Evolutionary conservation across 1,140 invertebrate species (phyloP).

Genomic region (Drosophila yakuba): DNA sequence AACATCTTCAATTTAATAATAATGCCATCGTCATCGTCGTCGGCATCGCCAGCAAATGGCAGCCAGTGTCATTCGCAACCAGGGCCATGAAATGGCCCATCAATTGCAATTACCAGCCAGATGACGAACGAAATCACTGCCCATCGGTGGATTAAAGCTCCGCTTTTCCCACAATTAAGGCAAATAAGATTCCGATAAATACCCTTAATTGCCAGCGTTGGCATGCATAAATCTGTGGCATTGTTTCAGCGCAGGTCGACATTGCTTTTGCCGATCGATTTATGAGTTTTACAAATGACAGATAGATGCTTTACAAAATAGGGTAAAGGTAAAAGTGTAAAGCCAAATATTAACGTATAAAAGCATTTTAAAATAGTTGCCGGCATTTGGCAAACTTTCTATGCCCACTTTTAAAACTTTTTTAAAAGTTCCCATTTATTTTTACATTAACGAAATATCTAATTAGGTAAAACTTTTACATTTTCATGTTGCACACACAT

Average conservation of each 20-base stretch:
- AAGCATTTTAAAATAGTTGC: not conserved
- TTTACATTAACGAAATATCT: no score
- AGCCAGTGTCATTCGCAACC: constrained; percentile 40
- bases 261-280: no score
- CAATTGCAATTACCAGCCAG: constrained; percentile 48
- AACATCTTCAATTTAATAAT: constrained; percentile 77
- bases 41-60: constrained; percentile 43
- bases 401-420: no score
- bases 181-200: constrained; percentile 37
- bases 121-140: constrained; percentile 39
- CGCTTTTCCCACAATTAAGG: constrained; percentile 62
- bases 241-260: not conserved
- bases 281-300: not conserved
- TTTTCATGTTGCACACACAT: no score
- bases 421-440: no score
- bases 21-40: constrained; percentile 63
- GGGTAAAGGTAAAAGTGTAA: not conserved
- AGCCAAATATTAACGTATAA: not conserved
- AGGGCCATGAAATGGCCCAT: constrained; percentile 29
- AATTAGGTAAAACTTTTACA: no score
- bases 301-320: not conserved
- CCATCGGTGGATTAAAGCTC: constrained; percentile 14
- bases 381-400: not conserved
- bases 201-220: constrained; percentile 34
- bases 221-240: constrained; percentile 29